Evolutionary conservation across 2,797 vertebrate genomes (phyloP), one percentile per base, ranked within the genome.

Genomic region (Discoglossus pictus): DNA sequence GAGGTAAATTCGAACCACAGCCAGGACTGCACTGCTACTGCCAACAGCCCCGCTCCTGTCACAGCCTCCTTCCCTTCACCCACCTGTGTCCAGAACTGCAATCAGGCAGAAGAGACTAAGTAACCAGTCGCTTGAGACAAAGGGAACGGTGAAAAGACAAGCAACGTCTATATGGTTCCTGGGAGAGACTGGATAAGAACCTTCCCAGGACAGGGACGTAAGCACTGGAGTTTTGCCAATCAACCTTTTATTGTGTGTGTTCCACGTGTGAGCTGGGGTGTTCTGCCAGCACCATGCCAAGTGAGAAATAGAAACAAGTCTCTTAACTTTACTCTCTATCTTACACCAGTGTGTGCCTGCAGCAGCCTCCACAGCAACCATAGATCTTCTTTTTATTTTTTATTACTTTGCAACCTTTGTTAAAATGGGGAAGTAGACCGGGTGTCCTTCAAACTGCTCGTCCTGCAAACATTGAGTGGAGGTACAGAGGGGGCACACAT

Each of bases 311-410:
- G 60, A 71, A 64, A 50, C 52, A 64, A 63, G 89, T 89, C 89
- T 89, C 87, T 91, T 88, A 65, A 65, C 63, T 65, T 58, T 93
- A 92, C 87, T 89, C 88, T 89, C 87, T 90, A 86, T 89, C 93
- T 94, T 94, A 95, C 93, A 95, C 96, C 96, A 93, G 96, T 94
- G 94, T 97, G 97, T 95, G 94, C 96, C 96, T 99, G 94, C 95
- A 93, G 85, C 88, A 91, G 89, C 91, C 89, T 86, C 90, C 89
- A 91, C 88, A 88, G 90, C 89, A 87, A 90, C 85, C 84, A 84
- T 85, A 55, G 25, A 56, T 55, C 42, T 71, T 87, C 88, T 89
- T 86, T 87, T 88, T 89, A 87, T 78, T 86, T 89, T 86, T 87
- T 75, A 81, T 86, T 85, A 47, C 21, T 78, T 82, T 62, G 15